phyloP scores from a whole-genome alignment of 1,140 invertebrate genomes.

The Ruditapes philippinarum region DNA sequence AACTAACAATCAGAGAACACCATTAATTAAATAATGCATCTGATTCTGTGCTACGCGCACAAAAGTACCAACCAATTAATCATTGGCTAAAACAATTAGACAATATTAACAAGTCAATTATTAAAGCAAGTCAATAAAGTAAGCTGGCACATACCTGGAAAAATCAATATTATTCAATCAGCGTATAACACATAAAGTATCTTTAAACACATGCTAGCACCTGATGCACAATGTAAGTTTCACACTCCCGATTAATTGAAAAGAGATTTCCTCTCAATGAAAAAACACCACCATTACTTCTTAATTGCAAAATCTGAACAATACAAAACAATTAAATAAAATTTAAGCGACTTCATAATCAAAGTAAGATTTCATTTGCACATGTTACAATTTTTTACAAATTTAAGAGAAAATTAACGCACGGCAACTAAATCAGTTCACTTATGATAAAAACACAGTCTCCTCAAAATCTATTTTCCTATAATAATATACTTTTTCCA shows the following conservation, averaged over 20 bases:
- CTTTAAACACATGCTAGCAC: not conserved
- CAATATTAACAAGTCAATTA: slow-evolving; percentile 15
- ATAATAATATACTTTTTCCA: too few relatives aligned
- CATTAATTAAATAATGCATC: slow-evolving; percentile 14
- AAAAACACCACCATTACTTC: too few relatives aligned
- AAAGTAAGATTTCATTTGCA: too few relatives aligned
- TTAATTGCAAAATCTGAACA: too few relatives aligned
- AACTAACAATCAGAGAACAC: not conserved
- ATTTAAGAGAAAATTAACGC: too few relatives aligned
- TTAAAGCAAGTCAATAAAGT: not conserved
- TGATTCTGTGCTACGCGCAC: not conserved
- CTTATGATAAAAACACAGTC: too few relatives aligned
- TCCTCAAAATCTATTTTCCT: too few relatives aligned
- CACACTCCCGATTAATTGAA: not conserved
- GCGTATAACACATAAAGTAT: not conserved
- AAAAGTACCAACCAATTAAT: not conserved
- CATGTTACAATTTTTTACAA: too few relatives aligned
- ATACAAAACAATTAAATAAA: too few relatives aligned
- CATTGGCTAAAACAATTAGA: not conserved
- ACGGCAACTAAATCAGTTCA: too few relatives aligned
- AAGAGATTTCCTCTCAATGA: not conserved
- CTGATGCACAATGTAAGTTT: not conserved
- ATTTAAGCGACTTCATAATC: too few relatives aligned
- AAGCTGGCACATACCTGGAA: not conserved
- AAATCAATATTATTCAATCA: slow-evolving; percentile 4